phyloP scores from a whole-genome alignment of 2,797 vertebrate genomes.

The Poecilia wingei region DNA sequence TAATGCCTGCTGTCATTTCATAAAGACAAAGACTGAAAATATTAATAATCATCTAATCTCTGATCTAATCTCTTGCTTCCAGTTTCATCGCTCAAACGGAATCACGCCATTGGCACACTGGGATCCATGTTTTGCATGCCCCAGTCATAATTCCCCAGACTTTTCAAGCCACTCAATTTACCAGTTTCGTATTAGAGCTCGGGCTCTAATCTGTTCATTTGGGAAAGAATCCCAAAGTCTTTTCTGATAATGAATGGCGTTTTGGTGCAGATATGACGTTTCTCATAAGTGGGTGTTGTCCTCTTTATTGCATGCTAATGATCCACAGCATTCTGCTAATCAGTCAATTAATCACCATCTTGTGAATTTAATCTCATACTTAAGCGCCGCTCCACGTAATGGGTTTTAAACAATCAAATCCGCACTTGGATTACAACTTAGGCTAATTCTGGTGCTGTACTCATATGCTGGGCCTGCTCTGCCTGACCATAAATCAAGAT shows the following conservation, averaged over 20 bases:
- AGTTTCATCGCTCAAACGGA: conserved; percentile 11
- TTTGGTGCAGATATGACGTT: conserved; percentile 68
- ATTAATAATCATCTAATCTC: conserved; percentile 63
- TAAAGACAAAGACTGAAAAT: conserved; percentile 50
- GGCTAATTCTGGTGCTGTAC: conserved; percentile 22
- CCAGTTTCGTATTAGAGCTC: conserved; percentile 43
- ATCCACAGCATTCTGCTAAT: conserved; percentile 74
- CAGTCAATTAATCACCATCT: conserved; percentile 80
- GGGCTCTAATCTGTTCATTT: conserved; percentile 69
- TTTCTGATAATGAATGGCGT: conserved; percentile 70
- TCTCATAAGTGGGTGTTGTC: conserved; percentile 59
- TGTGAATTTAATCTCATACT: conserved; percentile 78
- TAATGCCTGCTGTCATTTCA: conserved; percentile 36
- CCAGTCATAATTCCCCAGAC: conserved; percentile 42
- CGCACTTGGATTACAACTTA: conserved; percentile 69
- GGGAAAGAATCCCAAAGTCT: conserved; percentile 58
- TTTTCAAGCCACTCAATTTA: conserved; percentile 55
- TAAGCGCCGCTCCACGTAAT: conserved; percentile 73
- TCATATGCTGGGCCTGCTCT: conserved; percentile 27
- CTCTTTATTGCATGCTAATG: conserved; percentile 72
- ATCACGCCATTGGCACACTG: conserved; percentile 30
- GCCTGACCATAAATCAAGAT: conserved; percentile 28
- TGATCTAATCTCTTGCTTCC: conserved; percentile 43
- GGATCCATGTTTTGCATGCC: conserved; percentile 32
- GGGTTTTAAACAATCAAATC: conserved; percentile 72